A percentile compares a stretch with the other conserved stretches of the same genome.
Conservation (phyloP, 1,140 invertebrate genomes). For the Tribolium madens region DNA sequence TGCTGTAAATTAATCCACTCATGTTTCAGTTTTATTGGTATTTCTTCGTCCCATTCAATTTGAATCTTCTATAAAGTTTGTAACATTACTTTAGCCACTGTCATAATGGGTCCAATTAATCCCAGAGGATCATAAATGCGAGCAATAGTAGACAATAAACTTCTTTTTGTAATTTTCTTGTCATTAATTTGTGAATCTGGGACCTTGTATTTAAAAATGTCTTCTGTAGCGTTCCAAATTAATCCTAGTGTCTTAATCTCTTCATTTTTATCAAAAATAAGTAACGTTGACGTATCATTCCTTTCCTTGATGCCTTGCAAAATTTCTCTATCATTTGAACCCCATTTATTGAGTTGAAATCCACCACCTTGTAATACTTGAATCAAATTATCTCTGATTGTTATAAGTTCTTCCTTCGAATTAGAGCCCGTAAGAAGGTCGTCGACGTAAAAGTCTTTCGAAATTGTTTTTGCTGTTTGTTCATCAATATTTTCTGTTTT, state of each 20-base stretch:
- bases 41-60: constrained; percentile 50
- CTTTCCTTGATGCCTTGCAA: background rate
- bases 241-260: constrained; percentile 47
- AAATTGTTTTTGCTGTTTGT: constrained; percentile 50
- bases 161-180: no score
- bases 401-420: constrained; percentile 40
- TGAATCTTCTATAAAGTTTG: constrained; percentile 48
- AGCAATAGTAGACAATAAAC: constrained; percentile 45
- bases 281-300: background rate
- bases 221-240: constrained; percentile 18
- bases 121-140: constrained; percentile 55
- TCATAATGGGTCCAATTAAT: constrained; percentile 46
- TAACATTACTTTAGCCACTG: constrained; percentile 51
- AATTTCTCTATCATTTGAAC: constrained; percentile 52
- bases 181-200: background rate
- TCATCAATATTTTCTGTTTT: constrained; percentile 44
- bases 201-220: constrained; percentile 21
- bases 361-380: constrained; percentile 11
- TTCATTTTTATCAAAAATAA: constrained; percentile 7
- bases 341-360: constrained; percentile 66
- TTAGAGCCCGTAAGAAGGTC: constrained; percentile 62
- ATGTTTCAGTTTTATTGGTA: constrained; percentile 26
- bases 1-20: constrained; percentile 10
- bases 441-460: constrained; percentile 63
- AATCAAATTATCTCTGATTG: constrained; percentile 37